phyloP scores from a whole-genome alignment of 2,888 invertebrate genomes.

The Lycocerus yunnanus region DNA sequence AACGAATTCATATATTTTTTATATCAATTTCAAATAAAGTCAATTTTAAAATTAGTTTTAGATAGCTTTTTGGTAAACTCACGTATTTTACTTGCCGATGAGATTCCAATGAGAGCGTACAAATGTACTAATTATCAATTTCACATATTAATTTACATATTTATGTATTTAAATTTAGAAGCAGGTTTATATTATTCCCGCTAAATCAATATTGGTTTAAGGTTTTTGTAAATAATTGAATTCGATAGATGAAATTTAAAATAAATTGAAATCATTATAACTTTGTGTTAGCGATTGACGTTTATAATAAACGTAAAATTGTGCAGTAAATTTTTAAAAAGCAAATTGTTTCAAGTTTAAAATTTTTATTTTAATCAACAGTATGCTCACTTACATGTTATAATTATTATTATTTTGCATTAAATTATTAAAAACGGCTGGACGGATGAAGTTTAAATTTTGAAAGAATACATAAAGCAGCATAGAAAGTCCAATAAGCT shows the following conservation, averaged over 20 bases:
- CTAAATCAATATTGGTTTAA: not conserved
- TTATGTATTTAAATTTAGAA: not conserved
- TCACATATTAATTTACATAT: not conserved
- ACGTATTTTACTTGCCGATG: not conserved
- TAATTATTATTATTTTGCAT: too few species aligned
- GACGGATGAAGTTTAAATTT: too few species aligned
- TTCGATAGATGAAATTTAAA: not conserved
- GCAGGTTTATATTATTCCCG: not conserved
- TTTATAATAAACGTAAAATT: too few species aligned
- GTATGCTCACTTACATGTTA: too few species aligned
- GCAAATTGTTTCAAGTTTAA: too few species aligned
- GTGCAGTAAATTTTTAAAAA: too few species aligned
- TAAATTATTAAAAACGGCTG: too few species aligned
- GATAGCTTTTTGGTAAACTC: not conserved
- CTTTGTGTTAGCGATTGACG: too few species aligned
- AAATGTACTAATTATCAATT: not conserved
- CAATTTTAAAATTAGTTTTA: not conserved
- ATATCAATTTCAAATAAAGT: not conserved
- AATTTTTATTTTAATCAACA: too few species aligned
- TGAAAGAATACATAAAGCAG: too few species aligned
- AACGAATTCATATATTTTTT: not conserved
- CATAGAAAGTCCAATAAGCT: too few species aligned
- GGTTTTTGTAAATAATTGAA: not conserved
- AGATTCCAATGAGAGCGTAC: not conserved
- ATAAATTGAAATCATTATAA: not conserved